Conservation (phyloP, 2,797 vertebrate species). For the Myotis vivesi region DNA sequence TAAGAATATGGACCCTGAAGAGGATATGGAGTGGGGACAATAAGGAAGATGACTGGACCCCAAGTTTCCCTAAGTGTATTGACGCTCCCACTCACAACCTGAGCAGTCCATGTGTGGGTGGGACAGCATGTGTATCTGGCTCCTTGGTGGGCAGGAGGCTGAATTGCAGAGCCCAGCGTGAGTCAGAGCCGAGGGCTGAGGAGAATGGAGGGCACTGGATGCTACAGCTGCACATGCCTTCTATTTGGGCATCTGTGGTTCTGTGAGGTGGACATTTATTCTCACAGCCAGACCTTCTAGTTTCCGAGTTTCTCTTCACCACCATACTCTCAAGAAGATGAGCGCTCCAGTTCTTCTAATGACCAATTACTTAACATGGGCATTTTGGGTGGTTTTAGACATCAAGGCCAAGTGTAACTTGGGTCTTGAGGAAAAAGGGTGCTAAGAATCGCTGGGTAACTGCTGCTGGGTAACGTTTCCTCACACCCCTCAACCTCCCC, state of each 20-base stretch:
- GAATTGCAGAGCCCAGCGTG: not conserved
- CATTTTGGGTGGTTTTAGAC: not conserved
- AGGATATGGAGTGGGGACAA: not conserved
- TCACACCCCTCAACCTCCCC: not conserved
- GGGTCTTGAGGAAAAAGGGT: not conserved
- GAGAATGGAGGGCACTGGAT: not conserved
- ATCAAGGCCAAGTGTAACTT: not conserved
- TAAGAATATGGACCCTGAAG: not conserved
- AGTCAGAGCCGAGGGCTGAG: rapidly evolving
- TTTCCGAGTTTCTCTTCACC: not conserved
- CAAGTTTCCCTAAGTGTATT: not conserved
- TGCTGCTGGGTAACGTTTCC: not conserved
- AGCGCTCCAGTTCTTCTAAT: not conserved
- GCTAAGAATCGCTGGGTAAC: not conserved
- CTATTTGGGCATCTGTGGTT: not conserved
- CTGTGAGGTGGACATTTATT: not conserved
- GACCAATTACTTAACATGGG: not conserved
- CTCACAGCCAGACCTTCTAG: not conserved
- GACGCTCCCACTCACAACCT: not conserved
- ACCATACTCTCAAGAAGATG: not conserved
- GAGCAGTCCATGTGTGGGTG: not conserved
- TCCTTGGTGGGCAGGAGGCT: not conserved
- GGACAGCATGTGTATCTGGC: not conserved
- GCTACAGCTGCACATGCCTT: not conserved
- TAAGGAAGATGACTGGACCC: not conserved